Percentiles rank a stretch among this genome's conserved stretches.
phyloP scores from a whole-genome alignment of 2,113 vertebrate genomes.

The Chaetura pelagica region DNA sequence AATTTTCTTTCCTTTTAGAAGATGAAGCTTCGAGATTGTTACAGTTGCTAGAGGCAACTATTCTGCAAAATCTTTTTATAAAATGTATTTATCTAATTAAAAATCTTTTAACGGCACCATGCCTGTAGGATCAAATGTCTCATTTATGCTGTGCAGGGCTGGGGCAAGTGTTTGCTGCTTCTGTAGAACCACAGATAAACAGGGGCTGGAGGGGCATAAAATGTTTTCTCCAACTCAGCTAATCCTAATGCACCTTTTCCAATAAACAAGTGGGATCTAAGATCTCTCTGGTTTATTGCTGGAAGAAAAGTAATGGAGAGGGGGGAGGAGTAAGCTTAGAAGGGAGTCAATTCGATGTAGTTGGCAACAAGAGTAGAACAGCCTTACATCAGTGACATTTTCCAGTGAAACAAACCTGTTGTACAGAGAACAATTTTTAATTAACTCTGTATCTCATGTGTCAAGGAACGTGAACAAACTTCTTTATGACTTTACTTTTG shows the following conservation, averaged over 20 bases:
- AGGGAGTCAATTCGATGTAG: slow-evolving; percentile 62
- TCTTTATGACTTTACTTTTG: slow-evolving; percentile 73
- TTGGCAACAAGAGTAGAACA: slow-evolving; percentile 60
- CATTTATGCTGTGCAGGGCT: neutral
- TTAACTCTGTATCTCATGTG: slow-evolving; percentile 78
- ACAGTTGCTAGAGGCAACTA: slow-evolving; percentile 58
- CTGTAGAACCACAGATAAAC: slow-evolving; percentile 1
- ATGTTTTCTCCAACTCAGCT: neutral
- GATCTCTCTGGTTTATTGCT: slow-evolving; percentile 40
- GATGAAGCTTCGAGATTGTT: slow-evolving; percentile 45
- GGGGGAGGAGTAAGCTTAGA: slow-evolving; percentile 43
- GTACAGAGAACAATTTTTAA: slow-evolving; percentile 78
- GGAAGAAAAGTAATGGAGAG: slow-evolving; percentile 54
- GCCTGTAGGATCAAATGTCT: slow-evolving; percentile 53
- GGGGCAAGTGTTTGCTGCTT: neutral
- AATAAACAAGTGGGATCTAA: slow-evolving; percentile 2
- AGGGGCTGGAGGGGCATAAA: neutral
- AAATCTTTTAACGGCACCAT: slow-evolving; percentile 51
- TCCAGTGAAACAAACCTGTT: slow-evolving; percentile 74
- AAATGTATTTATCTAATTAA: slow-evolving; percentile 77
- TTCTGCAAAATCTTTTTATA: slow-evolving; percentile 66
- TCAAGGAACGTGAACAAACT: slow-evolving; percentile 77
- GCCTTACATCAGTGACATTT: slow-evolving; percentile 76
- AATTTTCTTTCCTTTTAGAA: slow-evolving; percentile 36
- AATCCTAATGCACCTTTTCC: slow-evolving; percentile 38